phyloP scores from a whole-genome alignment of 1,140 invertebrate genomes.

The Coelopa frigida region DNA sequence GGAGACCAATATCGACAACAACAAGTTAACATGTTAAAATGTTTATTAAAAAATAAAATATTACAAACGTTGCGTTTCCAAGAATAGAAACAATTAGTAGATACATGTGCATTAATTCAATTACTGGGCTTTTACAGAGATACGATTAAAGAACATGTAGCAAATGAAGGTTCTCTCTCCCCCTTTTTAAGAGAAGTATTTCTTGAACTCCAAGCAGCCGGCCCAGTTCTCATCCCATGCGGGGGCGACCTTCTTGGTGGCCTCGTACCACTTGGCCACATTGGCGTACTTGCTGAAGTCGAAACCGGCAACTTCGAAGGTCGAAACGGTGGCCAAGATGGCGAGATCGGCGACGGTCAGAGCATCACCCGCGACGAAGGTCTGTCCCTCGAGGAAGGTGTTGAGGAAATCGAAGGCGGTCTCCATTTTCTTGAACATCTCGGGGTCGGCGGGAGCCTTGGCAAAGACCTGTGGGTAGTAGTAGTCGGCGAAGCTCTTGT shows the following conservation, averaged over 20 bases:
- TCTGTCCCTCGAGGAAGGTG: conserved; percentile 54
- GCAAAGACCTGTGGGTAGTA: conserved; percentile 64
- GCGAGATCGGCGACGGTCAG: conserved; percentile 66
- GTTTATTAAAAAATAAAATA: neutral
- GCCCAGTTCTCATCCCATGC: conserved; percentile 65
- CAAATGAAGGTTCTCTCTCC: no score
- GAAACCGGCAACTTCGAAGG: conserved; percentile 56
- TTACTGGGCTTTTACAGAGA: no score
- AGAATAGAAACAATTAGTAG: no score
- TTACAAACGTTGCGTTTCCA: no score
- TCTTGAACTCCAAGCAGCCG: conserved; percentile 48
- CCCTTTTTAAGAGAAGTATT: conserved; percentile 9
- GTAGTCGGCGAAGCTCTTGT: conserved; percentile 50
- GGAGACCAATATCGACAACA: no score
- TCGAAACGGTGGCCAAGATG: conserved; percentile 54
- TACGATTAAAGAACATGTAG: no score
- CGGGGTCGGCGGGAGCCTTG: conserved; percentile 53
- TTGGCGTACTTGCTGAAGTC: conserved; percentile 60
- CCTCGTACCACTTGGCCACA: conserved; percentile 61
- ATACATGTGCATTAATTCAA: no score
- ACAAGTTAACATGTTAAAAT: neutral
- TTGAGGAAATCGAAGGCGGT: conserved; percentile 56
- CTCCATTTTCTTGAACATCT: conserved; percentile 54
- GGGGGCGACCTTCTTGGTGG: conserved; percentile 56
- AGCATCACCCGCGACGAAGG: conserved; percentile 56